Evolutionary conservation across 2,888 invertebrate species (phyloP).

Genomic region (Sisyra nigra): DNA sequence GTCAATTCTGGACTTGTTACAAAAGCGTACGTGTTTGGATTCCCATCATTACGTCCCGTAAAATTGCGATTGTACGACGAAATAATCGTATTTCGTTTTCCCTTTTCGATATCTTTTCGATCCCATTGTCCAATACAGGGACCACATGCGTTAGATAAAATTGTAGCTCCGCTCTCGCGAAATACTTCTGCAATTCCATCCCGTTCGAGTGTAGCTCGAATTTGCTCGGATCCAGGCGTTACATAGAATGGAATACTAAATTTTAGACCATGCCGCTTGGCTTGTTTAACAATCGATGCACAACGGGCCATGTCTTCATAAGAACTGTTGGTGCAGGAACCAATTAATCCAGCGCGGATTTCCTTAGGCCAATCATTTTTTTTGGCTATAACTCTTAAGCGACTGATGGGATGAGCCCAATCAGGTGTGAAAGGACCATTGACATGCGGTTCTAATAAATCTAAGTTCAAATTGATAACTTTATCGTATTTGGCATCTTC

Average conservation of each 20-base stretch:
- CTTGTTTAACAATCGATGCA: constrained; percentile 85
- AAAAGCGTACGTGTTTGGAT: constrained; percentile 97
- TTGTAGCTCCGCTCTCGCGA: constrained; percentile 82
- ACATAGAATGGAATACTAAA: constrained; percentile 94
- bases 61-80: constrained; percentile 99
- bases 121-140: constrained; percentile 99
- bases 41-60: constrained; percentile 93
- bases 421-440: constrained; percentile 99
- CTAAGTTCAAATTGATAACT: constrained; percentile 80
- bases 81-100: constrained; percentile 98
- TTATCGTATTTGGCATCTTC: constrained; percentile 76
- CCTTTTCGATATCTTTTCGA: constrained; percentile 92
- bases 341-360: constrained; percentile 91
- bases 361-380: constrained; percentile 89
- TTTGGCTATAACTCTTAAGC: constrained; percentile 75
- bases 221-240: constrained; percentile 97
- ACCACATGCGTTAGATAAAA: constrained; percentile 94
- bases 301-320: constrained; percentile 99
- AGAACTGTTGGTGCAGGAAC: constrained; percentile 97
- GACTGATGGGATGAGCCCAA: constrained; percentile 87
- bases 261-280: constrained; percentile 80
- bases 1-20: constrained; percentile 96
- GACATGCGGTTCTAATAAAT: constrained; percentile 89
- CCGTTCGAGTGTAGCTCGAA: constrained; percentile 95
- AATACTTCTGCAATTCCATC: constrained; percentile 85